Percentiles rank a stretch among this genome's conserved stretches.
phyloP scores from a whole-genome alignment of 2,113 vertebrate genomes.

The cattle (Bos taurus) region ARS-UCD2.0 NC_037352.1:30407001-30407500 shows the following conservation, averaged over 20 bases:
- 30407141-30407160: neutral
- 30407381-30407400: neutral
- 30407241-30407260: neutral
- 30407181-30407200: neutral
- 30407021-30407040: neutral
- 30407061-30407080: neutral
- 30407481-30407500: neutral
- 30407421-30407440: neutral
- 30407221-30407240: neutral
- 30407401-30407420: neutral
- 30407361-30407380: neutral
- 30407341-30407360: neutral
- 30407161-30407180: neutral
- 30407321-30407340: neutral
- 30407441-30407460: neutral
- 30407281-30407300: neutral
- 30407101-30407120: neutral
- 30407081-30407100: neutral
- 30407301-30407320: neutral
- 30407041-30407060: neutral
- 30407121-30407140: neutral
- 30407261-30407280: neutral
- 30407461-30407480: neutral
- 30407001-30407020: neutral
- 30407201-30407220: neutral